A percentile compares a stretch with the other conserved stretches of the same genome.
Conservation (phyloP, 2,888 invertebrate species). For the Dryadula phaetusa region DNA sequence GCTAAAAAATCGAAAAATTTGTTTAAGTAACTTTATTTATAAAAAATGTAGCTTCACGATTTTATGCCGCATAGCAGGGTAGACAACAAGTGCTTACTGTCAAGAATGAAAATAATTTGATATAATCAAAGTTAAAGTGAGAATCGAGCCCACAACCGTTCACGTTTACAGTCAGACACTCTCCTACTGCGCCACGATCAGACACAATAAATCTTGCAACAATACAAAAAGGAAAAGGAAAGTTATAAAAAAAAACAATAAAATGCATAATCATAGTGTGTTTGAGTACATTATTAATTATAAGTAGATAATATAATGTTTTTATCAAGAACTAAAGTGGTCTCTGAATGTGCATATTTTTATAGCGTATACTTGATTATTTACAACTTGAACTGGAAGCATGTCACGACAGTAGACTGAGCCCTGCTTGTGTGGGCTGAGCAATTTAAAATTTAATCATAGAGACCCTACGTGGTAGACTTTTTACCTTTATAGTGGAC, state of each 20-base stretch:
- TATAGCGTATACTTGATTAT: conserved; percentile 53
- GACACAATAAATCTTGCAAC: no score
- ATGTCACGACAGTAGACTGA: conserved; percentile 53
- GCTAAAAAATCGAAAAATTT: no score
- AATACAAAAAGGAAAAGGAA: no score
- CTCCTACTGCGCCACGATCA: no score
- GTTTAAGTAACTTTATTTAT: no score
- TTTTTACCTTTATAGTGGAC: conserved; percentile 39
- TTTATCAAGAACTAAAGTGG: conserved; percentile 36
- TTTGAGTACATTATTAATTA: conserved; percentile 26
- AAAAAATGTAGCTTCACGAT: no score
- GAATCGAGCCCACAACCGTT: no score
- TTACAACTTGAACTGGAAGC: conserved; percentile 50
- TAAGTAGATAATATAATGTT: conserved; percentile 35
- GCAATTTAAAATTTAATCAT: conserved; percentile 72
- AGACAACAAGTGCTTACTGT: no score
- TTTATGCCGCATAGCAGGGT: no score
- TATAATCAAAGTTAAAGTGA: no score
- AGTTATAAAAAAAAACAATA: background rate
- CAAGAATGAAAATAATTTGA: no score
- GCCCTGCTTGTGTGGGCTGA: conserved; percentile 60
- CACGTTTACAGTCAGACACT: no score
- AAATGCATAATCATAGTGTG: background rate
- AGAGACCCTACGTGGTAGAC: conserved; percentile 52
- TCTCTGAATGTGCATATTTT: conserved; percentile 47